Evolutionary conservation across 1,140 invertebrate species (phyloP).

Genomic region (Drosophila biarmipes): DNA sequence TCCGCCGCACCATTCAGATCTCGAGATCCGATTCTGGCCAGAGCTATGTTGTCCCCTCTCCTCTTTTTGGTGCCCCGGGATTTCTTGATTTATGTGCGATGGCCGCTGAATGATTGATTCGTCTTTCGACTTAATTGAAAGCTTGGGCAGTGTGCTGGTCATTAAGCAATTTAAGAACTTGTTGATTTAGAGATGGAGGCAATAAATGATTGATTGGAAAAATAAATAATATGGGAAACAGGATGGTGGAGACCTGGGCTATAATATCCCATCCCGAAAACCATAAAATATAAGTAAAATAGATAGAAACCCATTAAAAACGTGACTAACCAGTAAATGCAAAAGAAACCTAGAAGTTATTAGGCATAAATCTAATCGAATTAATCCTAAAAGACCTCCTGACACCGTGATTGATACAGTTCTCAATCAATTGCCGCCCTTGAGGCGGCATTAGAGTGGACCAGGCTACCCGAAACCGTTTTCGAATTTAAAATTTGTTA

Average conservation of each 20-base stretch:
- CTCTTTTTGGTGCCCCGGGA: not conserved
- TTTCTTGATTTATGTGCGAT: conserved; percentile 23
- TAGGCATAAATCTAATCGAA: conserved; percentile 2
- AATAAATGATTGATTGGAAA: conserved; percentile 40
- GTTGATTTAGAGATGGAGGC: conserved; percentile 38
- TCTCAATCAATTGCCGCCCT: conserved; percentile 35
- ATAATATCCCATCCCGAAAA: no score
- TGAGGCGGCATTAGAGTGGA: conserved; percentile 23
- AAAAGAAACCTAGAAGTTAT: not conserved
- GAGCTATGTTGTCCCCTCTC: not conserved
- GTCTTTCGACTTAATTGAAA: conserved; percentile 44
- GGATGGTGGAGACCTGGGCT: conserved; percentile 1
- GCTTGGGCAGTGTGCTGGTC: conserved; percentile 29
- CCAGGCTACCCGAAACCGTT: conserved; percentile 10
- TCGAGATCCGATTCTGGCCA: not conserved
- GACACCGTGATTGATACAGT: conserved; percentile 39
- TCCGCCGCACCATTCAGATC: not conserved
- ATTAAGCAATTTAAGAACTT: conserved; percentile 50
- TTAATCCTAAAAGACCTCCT: conserved; percentile 20
- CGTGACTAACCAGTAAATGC: not conserved
- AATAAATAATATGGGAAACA: conserved; percentile 19
- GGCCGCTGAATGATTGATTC: conserved; percentile 30
- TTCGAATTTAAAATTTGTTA: conserved; percentile 18
- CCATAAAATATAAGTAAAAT: not conserved
- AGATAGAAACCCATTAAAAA: not conserved